Base-by-base conservation (phyloP, 2,797 vertebrate species). In the Amniataba percoides region DNA sequence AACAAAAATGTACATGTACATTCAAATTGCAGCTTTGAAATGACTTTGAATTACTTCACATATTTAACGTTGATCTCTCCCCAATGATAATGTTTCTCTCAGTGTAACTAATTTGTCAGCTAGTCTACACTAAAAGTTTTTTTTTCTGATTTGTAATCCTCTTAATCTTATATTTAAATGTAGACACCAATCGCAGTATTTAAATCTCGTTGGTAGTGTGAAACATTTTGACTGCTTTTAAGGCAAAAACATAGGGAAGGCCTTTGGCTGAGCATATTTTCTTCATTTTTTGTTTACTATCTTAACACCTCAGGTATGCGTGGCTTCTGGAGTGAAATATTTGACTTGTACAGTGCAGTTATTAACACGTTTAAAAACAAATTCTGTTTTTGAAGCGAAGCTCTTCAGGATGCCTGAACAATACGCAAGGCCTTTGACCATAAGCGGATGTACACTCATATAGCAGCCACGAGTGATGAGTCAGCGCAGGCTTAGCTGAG, bases 401-500 rank as follows among this genome's bases (percentile, higher is more conserved):
- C 64, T 65, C 39, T 45, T 45, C 36, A 4, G 66, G 13, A 45
- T 18, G 55, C 40, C 60, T 39, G 51, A 25, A 53, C 64, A 80
- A 65, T 55, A 42, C 1, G 60, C 40, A 0, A 55, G 67, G 70
- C 68, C 75, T 83, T 81, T 72, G 85, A 87, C 90, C 84, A 27
- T 66, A 76, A 89, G 81, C 70, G 78, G 79, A 88, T 89, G 83
- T 78, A 57, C 80, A 12, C 67, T 87, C 88, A 80, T 69, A 45
- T 13, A 78, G 65, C 75, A 14, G 68, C 57, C 42, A 18, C 31
- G 71, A 81, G 74, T 64, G 81, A 88, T 90, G 89, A 92, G 81
- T 91, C 89, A 89, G 87, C 83, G 10, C 31, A 4, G 76, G 71
- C 87, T 91, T 60, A 87, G 77, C 74, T 0, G 76, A 78, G 79